Evolutionary conservation across 1,140 invertebrate species (phyloP), one percentile per base, ranked within the genome.

Genomic region (Capitella teleta): DNA sequence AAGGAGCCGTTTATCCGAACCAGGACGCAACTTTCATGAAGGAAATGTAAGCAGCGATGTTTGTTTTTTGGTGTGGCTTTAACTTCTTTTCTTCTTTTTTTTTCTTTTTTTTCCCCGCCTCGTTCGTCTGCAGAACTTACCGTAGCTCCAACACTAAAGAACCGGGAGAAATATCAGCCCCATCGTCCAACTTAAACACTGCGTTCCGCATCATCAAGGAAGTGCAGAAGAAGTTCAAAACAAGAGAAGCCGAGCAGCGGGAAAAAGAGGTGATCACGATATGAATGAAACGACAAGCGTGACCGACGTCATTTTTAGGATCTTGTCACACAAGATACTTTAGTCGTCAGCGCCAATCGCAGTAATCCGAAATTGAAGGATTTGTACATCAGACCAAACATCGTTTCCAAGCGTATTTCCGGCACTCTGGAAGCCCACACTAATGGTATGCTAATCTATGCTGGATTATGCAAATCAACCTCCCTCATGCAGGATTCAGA

Each of bases 321-420:
- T 45, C 80, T 98, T 43, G 94, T 99, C 0, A 97, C 98, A 75
- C 96, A 99, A 74, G 96, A 99, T 72, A 93, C 89, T 5, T 74
- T 99, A n/a, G 79, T 98, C 41, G 68, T 98, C 3, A 93, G 87
- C 10, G 63, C 66, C 2, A 86, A 91, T 66, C 97, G 98, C 74
- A 90, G 90, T 52, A 98, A 98, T 75, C 94, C 96, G 0, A 98
- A 96, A 73, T 69, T 99, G 1, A 98, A 98, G 72, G 96, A 99
- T 77, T 76, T 99, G 14, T 98, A 95, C 62, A 97, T 99, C 69
- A 78, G 95, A 57, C 96, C 96, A 19, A 98, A 98, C 71, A 96
- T 98, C 63, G 90, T 96, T 0, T 87, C 91, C 0, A 98, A 98
- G 68, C 80, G 94, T 69, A 98, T 98, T 79, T 93, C 90, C 16